phyloP scores from a whole-genome alignment of 2,113 vertebrate genomes.

The Mesitornis unicolor region DNA sequence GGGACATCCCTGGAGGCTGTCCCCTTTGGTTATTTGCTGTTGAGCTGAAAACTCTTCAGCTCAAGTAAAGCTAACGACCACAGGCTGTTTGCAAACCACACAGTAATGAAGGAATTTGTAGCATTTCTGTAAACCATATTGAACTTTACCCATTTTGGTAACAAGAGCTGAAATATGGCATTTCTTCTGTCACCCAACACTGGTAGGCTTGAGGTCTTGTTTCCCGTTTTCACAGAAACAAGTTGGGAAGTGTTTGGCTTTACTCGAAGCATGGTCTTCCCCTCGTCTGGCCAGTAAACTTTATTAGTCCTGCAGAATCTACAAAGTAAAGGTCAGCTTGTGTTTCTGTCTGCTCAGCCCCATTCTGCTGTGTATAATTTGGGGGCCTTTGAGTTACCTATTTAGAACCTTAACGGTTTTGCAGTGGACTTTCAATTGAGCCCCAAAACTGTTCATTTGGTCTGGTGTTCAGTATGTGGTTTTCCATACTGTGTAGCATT shows the following conservation, averaged over 20 bases:
- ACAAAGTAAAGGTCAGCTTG: neutral
- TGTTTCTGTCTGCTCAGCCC: neutral
- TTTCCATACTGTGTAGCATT: neutral
- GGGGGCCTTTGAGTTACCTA: neutral
- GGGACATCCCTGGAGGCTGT: neutral
- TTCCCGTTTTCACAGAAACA: neutral
- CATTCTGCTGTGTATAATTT: neutral
- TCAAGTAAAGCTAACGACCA: neutral
- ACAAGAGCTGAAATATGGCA: neutral
- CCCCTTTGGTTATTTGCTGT: neutral
- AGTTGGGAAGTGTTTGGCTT: neutral
- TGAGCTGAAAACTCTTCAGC: neutral
- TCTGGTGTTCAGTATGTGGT: neutral
- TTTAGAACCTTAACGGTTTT: neutral
- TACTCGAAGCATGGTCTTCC: neutral
- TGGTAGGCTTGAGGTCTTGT: neutral
- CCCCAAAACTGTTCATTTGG: neutral
- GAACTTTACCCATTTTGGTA: neutral
- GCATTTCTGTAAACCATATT: neutral
- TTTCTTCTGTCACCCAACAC: neutral
- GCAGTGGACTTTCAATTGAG: neutral
- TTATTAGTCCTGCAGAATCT: neutral
- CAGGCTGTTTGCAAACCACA: neutral
- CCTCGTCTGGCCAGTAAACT: neutral
- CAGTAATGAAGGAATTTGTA: neutral